Evolutionary conservation across 1,140 invertebrate genomes (phyloP), one percentile per base, ranked within the genome.

Genomic region (Sinonovacula constricta): DNA sequence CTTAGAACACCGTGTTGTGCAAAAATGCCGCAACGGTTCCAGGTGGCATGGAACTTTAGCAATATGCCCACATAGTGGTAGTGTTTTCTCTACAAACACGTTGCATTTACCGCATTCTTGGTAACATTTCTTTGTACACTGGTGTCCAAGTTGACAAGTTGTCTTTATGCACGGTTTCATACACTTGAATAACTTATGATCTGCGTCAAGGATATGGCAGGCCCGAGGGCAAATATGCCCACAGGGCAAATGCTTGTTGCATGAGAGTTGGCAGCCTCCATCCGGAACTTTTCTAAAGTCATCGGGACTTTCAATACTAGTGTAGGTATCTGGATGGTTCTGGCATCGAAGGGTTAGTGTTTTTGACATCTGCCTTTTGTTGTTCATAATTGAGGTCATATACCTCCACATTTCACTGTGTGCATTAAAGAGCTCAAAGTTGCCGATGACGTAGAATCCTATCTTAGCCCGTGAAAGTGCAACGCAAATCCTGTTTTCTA

Each of bases 401-500:
- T 89, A 85, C 49, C 78, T 83, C 92, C 92, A 93, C 7, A 93
- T 76, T 3, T 81, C 49, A 82, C 83, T 90, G 33, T 87, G 51
- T 0, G 49, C 15, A 10, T 62, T 88, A 10, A 96, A 84, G 28
- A 93, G 91, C 1, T 92, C 86, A 82, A 95, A 93, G 89, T 96
- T 95, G 33, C 95, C 94, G 78, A 94, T 92, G 18, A 93, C 91
- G 84, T 91, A 94, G 53, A 94, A 83, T 81, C 94, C 96, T 90
- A 94, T 93, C 86, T 94, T 94, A 0, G 96, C 96, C 81, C 96
- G 90, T 0, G 96, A 97, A 4, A 97, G 89, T 3, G 95, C 95
- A 1, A 97, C 96, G 91, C 95, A 96, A 49, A 97, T 93, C 62
- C 96, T 90, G 91, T 97, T 97, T 51, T 94, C 92, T 54, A 92